Evolutionary conservation across 1,140 invertebrate species (phyloP).

Genomic region (Sinonovacula constricta): DNA sequence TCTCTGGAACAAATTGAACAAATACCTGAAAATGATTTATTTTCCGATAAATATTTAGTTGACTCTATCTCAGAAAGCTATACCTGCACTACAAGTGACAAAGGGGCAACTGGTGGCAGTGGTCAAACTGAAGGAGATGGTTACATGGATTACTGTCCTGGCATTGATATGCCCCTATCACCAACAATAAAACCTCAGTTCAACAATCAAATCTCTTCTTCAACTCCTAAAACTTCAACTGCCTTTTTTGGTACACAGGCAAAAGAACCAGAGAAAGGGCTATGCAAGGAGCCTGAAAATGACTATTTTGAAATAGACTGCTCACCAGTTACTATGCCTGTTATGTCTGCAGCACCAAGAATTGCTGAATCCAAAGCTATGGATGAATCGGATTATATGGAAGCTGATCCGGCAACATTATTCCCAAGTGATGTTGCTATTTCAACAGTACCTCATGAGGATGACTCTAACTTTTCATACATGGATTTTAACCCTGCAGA

Average conservation of each 20-base stretch:
- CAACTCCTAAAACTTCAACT: neutral
- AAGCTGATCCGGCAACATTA: slow-evolving; percentile 10
- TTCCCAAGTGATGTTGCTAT: neutral
- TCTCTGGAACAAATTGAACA: neutral
- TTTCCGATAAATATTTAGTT: slow-evolving; percentile 6
- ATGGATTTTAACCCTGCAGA: slow-evolving; percentile 36
- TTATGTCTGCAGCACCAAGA: too few relatives aligned
- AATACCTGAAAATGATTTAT: neutral
- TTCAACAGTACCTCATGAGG: neutral
- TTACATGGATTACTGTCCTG: slow-evolving; percentile 51
- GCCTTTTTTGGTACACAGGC: neutral
- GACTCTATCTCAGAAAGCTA: neutral
- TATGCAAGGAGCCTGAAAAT: neutral
- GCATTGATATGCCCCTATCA: too few relatives aligned
- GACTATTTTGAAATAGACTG: neutral
- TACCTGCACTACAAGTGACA: neutral
- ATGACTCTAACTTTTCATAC: slow-evolving; percentile 47
- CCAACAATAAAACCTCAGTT: too few relatives aligned
- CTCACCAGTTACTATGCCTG: too few relatives aligned
- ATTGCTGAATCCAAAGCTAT: neutral
- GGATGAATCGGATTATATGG: slow-evolving; percentile 36
- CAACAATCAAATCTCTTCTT: too few relatives aligned
- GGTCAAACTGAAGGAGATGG: too few relatives aligned
- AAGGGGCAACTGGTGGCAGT: slow-evolving; percentile 17
- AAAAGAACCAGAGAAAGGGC: neutral